These are phyloP conservation scores for Laticauda colubrina DNA, from an alignment of 2,113 vertebrate genomes.

Conservation along the genomic window DNA sequence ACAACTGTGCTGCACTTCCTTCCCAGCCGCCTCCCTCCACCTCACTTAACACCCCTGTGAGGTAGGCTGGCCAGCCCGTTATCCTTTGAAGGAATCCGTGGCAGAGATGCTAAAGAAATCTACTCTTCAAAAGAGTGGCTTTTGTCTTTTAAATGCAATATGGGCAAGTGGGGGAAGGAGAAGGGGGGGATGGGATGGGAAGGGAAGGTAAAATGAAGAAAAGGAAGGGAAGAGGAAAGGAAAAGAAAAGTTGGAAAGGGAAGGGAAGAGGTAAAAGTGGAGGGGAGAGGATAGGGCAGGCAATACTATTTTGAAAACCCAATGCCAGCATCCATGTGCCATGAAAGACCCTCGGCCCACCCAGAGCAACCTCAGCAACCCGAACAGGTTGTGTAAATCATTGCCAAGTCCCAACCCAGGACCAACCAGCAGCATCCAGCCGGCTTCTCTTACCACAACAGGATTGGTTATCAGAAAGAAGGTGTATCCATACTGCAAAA, in stretches of 20 bases:
- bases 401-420: not conserved
- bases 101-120: too few species aligned
- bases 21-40: not conserved
- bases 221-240: too few species aligned
- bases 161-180: too few species aligned
- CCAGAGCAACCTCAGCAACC: not conserved
- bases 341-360: not conserved
- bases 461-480: not conserved
- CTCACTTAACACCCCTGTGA: not conserved
- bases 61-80: not conserved
- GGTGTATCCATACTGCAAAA: not conserved
- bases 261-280: too few species aligned
- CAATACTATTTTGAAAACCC: not conserved
- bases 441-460: not conserved
- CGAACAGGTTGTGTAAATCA: not conserved
- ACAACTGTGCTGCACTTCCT: fast-evolving
- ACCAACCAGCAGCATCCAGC: not conserved
- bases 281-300: not conserved
- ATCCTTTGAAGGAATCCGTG: too few species aligned
- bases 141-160: too few species aligned
- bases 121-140: too few species aligned
- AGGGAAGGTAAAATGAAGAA: too few species aligned
- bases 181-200: too few species aligned
- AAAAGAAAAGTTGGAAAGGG: too few species aligned
- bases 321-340: not conserved